Percentiles rank a stretch among this genome's conserved stretches.
Evolutionary conservation across 2,797 vertebrate genomes (phyloP).

Genomic region (Pseudochaenichthys georgianus): DNA sequence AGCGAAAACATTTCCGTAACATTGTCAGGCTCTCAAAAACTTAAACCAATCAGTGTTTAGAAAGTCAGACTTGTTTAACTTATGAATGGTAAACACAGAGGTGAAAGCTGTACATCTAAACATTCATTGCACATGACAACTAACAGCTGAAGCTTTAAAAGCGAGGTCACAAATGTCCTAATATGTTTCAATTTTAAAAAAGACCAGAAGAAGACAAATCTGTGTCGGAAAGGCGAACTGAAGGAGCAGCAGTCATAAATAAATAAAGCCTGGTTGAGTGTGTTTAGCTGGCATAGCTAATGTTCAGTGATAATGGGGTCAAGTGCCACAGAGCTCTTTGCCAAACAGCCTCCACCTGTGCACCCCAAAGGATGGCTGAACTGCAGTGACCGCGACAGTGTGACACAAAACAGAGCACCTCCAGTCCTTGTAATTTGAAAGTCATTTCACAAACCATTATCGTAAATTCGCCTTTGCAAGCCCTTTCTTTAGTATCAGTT

Average conservation of each 20-base stretch:
- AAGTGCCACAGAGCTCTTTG: constrained; percentile 52
- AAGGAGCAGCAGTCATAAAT: constrained; percentile 49
- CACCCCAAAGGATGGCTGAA: constrained; percentile 47
- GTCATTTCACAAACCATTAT: constrained; percentile 77
- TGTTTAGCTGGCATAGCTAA: constrained; percentile 44
- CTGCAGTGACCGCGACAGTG: constrained; percentile 39
- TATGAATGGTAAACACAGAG: constrained; percentile 32
- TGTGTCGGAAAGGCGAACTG: not conserved
- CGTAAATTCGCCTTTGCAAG: constrained; percentile 66
- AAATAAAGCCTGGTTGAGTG: constrained; percentile 30
- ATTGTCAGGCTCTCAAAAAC: constrained; percentile 32
- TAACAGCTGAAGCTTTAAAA: constrained; percentile 23
- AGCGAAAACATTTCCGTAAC: constrained; percentile 58
- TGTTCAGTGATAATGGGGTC: constrained; percentile 58
- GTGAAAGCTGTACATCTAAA: constrained; percentile 58
- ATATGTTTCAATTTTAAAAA: not conserved
- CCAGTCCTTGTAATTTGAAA: constrained; percentile 72
- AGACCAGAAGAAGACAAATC: not conserved
- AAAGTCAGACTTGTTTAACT: constrained; percentile 49
- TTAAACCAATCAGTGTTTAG: constrained; percentile 42
- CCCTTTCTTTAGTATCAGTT: constrained; percentile 68
- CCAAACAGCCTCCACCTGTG: constrained; percentile 76
- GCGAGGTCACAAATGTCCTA: constrained; percentile 3
- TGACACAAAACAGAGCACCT: constrained; percentile 75
- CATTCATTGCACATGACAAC: constrained; percentile 25